Percentiles rank a stretch among this genome's conserved stretches.
Conservation (phyloP, 2,113 vertebrate genomes). For the Rhinolophus sinicus region DNA sequence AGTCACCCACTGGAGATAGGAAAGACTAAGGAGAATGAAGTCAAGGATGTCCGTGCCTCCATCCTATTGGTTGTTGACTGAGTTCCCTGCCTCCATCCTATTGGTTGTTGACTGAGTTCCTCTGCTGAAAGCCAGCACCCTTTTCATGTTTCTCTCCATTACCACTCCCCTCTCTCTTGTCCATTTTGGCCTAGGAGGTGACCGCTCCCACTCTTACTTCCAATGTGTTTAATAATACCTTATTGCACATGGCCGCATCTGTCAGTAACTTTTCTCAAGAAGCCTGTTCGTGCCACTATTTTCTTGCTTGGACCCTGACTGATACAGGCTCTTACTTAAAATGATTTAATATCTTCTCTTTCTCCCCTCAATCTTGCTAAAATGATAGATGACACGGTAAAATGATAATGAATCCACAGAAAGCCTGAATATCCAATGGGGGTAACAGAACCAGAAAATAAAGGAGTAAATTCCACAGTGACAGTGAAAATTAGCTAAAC, state of each 20-base stretch:
- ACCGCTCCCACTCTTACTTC: background rate
- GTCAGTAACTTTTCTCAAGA: background rate
- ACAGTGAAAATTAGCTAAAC: background rate
- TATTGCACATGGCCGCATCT: background rate
- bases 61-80: too few species aligned
- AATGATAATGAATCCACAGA: background rate
- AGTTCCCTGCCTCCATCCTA: too few species aligned
- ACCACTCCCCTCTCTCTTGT: background rate
- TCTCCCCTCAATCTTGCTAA: background rate
- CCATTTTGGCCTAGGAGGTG: background rate
- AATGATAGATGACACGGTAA: conserved; percentile 1
- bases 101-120: background rate
- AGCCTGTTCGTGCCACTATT: background rate
- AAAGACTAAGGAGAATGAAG: background rate
- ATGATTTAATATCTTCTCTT: background rate
- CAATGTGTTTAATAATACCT: background rate
- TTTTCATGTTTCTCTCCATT: background rate
- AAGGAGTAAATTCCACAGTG: background rate
- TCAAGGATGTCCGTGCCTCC: background rate
- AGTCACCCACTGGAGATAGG: background rate
- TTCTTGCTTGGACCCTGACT: background rate
- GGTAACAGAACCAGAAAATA: background rate
- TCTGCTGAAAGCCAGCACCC: background rate
- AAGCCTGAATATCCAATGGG: background rate
- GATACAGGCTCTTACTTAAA: background rate